A percentile compares a stretch with the other conserved stretches of the same genome.
phyloP scores from a whole-genome alignment of 2,113 vertebrate genomes.

The Raja brachyura region DNA sequence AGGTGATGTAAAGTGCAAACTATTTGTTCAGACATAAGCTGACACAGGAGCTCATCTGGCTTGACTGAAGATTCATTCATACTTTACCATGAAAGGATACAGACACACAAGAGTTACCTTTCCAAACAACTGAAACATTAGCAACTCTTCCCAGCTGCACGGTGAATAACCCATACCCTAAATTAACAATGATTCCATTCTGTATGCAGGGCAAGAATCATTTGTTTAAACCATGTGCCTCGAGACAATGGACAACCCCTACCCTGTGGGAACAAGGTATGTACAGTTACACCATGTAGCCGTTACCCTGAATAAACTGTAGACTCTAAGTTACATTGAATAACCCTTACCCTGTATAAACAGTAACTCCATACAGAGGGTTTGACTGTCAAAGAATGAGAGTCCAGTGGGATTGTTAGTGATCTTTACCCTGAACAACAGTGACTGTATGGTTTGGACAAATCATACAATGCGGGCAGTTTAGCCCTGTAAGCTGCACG shows the following conservation, averaged over 20 bases:
- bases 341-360: not conserved
- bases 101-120: not conserved
- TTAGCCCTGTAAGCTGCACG: no score
- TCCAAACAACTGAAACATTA: not conserved
- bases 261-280: not conserved
- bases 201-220: no score
- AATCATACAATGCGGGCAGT: no score
- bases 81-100: not conserved
- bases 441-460: no score
- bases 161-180: not conserved
- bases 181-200: not conserved
- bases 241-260: not conserved
- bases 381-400: not conserved
- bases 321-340: not conserved
- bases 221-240: not conserved
- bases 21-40: not conserved
- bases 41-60: not conserved
- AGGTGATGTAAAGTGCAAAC: constrained; percentile 1
- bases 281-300: not conserved
- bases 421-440: not conserved
- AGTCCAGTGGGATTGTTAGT: not conserved
- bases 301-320: not conserved
- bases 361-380: no score
- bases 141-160: not conserved
- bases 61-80: not conserved